These are phyloP conservation scores for Vandiemenella viatica DNA, from an alignment of 2,888 invertebrate genomes.

Conservation along the genomic window DNA sequence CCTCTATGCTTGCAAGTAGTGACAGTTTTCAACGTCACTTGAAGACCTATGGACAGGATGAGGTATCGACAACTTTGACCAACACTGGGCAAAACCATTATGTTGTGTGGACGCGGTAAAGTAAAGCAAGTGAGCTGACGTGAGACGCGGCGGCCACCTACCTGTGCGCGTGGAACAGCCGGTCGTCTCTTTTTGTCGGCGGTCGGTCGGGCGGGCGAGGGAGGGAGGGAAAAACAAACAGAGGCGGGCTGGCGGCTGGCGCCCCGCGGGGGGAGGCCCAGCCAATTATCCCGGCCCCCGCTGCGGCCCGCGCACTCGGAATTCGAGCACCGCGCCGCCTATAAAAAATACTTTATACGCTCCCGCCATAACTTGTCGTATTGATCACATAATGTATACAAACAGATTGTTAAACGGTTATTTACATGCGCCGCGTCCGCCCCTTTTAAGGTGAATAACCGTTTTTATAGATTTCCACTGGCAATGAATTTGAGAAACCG, in stretches of 20 bases:
- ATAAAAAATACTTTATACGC: neutral
- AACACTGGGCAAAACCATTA: too few species aligned
- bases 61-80: too few species aligned
- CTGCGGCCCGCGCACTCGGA: conserved; percentile 13
- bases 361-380: conserved; percentile 8
- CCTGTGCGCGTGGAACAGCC: too few species aligned
- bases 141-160: too few species aligned
- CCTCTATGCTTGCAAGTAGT: too few species aligned
- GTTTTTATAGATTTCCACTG: conserved; percentile 2
- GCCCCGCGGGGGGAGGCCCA: conserved; percentile 13
- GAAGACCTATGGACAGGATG: too few species aligned
- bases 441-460: conserved; percentile 6
- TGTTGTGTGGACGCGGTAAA: too few species aligned
- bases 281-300: conserved; percentile 18
- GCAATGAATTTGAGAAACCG: neutral
- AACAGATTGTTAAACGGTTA: conserved; percentile 13
- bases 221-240: conserved; percentile 16
- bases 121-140: too few species aligned
- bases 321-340: neutral
- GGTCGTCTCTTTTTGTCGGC: too few species aligned
- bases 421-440: conserved; percentile 10
- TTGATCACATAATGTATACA: conserved; percentile 13
- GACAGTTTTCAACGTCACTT: too few species aligned
- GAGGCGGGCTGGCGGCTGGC: conserved; percentile 9
- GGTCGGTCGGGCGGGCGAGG: conserved; percentile 3